Conservation (phyloP, 2,113 vertebrate species). For the Tragelaphus strepsiceros region DNA sequence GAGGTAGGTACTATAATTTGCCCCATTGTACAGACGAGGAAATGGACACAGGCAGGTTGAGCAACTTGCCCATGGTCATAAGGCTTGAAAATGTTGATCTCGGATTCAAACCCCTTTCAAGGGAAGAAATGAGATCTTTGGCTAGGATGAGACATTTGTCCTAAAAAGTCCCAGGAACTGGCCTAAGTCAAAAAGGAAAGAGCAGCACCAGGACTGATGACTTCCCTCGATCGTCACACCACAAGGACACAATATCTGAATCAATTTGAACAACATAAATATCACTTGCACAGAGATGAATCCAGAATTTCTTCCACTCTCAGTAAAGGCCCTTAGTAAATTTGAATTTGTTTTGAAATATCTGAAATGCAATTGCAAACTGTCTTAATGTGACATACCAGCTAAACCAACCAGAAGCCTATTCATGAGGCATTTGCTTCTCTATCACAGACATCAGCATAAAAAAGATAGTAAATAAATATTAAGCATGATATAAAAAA, state of each 20-base stretch:
- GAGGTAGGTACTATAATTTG: neutral
- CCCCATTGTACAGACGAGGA: neutral
- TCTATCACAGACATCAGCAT: slow-evolving; percentile 39
- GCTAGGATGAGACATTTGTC: neutral
- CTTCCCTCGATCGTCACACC: neutral
- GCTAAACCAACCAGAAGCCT: neutral
- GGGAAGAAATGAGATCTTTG: neutral
- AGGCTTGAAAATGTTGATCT: neutral
- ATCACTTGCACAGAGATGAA: neutral
- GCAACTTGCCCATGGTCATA: neutral
- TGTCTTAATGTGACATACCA: neutral
- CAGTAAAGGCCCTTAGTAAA: neutral
- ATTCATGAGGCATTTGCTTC: slow-evolving; percentile 31
- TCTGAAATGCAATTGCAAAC: neutral
- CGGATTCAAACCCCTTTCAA: neutral
- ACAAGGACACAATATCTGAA: neutral
- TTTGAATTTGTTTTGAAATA: slow-evolving; percentile 28
- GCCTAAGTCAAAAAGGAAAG: neutral
- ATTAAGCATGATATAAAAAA: slow-evolving; percentile 54
- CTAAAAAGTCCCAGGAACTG: neutral
- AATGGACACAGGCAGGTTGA: neutral
- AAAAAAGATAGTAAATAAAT: slow-evolving; percentile 77
- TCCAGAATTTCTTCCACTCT: neutral
- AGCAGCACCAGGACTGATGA: neutral
- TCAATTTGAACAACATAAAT: neutral